Base-by-base conservation (phyloP, 2,888 invertebrate species). In the Drosophila macrospina region DNA sequence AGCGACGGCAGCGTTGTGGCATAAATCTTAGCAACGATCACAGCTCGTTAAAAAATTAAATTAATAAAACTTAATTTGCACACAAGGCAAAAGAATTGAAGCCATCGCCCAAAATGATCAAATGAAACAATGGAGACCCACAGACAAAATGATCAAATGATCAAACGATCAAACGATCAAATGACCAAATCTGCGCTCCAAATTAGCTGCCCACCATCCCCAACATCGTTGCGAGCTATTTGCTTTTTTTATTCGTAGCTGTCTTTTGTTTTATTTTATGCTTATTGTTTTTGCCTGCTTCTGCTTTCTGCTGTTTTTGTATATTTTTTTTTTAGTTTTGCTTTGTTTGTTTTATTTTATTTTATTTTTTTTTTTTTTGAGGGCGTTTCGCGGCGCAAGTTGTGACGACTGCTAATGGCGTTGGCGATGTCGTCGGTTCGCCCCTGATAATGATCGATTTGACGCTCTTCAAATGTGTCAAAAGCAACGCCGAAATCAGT, bases 51-150 rank as follows among this genome's bases (percentile, higher is more conserved):
- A 81, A 74, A 84, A 83, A 81, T 85, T 84, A 86, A 83, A 83
- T 86, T 86, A 86, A 83, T 83, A 86, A 83, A 81, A 83, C 85
- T 81, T 82, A 86, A 82, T 82, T 82, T 78, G 86, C 81, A 70
- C 73, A 80, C 60, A 71, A 64, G 55, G 48, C 65, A 72, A 73
- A 65, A 48, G 64, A 67, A 62, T 45, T 55, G 66, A 57, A 51
- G 59, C 11, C 8, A 16, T 30, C 48, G 28, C 30, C 62, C 56
- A 16, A 57, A 50, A 61, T 41, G 56, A 55, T 42, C 13, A 50
- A 57, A 45, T 20, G 48, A 77, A 59, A 78, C 82, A 76, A 85
- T 80, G 65, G 56, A 66, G 34, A 32, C 59, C 55, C 63, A 54
- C 54, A 65, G 44, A 51, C 28, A 10, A 39, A 51, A 39, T 84